Percentiles rank a stretch among this genome's conserved stretches.
These are phyloP conservation scores for Apus apus DNA, from an alignment of 2,113 vertebrate genomes.

Conservation along the genomic window DNA sequence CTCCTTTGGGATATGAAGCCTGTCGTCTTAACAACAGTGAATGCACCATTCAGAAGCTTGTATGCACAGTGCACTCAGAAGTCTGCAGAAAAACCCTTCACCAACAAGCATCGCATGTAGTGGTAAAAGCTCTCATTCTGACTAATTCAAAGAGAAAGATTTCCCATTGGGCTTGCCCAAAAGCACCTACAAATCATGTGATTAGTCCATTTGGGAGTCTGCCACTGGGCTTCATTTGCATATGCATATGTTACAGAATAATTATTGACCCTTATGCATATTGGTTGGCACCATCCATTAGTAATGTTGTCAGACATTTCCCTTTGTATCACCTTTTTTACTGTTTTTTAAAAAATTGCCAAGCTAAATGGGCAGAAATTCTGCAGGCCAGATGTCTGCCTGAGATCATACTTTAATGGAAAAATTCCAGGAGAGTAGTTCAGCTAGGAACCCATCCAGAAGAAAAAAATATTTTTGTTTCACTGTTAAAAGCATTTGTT, in stretches of 20 bases:
- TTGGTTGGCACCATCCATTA: not conserved
- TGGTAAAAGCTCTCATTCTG: not conserved
- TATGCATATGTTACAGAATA: not conserved
- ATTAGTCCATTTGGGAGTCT: conserved; percentile 16
- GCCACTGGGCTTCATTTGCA: conserved; percentile 11
- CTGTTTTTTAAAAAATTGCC: not conserved
- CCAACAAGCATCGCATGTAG: not conserved
- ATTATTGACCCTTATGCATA: not conserved
- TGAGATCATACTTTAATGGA: not conserved
- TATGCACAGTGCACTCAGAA: not conserved
- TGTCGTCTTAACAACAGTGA: not conserved
- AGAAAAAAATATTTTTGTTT: not conserved
- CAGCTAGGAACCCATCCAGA: not conserved
- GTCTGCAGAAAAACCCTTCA: not conserved
- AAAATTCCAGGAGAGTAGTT: not conserved
- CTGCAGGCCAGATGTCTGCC: not conserved
- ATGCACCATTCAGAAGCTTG: not conserved
- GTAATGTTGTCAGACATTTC: not conserved
- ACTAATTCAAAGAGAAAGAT: not conserved
- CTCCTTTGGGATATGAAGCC: not conserved
- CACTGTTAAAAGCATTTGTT: not conserved
- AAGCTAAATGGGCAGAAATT: not conserved
- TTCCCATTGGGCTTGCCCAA: not conserved
- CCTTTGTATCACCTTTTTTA: not conserved
- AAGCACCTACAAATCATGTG: not conserved